These are phyloP conservation scores for Augiades crinisus DNA, from an alignment of 2,888 invertebrate species.

Conservation along the genomic window DNA sequence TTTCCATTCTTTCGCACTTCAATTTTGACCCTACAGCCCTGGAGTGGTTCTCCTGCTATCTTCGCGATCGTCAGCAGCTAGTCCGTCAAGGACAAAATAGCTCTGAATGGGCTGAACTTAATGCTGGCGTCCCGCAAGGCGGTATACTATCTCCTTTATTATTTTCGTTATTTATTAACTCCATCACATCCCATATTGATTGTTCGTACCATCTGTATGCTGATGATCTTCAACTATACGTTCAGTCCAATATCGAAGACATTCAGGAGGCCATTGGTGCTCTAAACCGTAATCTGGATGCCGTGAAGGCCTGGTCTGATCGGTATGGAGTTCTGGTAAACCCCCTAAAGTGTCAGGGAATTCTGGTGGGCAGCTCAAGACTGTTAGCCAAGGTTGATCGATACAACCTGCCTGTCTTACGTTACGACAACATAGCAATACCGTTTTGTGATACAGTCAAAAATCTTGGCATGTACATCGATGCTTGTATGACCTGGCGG, in stretches of 20 bases:
- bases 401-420: background rate
- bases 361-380: no score
- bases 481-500: background rate
- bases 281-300: background rate
- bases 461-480: background rate
- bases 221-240: no score
- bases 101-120: no score
- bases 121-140: no score
- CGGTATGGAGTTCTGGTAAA: background rate
- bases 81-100: no score
- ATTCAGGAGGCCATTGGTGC: background rate
- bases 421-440: background rate
- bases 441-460: background rate
- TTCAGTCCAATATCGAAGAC: background rate
- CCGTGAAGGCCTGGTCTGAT: background rate
- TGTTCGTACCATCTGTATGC: no score
- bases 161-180: no score
- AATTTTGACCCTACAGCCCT: no score
- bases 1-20: no score
- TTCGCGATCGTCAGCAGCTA: no score
- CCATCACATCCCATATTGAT: background rate
- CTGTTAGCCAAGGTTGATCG: background rate
- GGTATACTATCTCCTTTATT: no score
- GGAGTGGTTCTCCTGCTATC: no score
- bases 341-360: background rate